Base-by-base conservation (phyloP, 2,888 invertebrate genomes). In the Drosophila engyochracea region DNA sequence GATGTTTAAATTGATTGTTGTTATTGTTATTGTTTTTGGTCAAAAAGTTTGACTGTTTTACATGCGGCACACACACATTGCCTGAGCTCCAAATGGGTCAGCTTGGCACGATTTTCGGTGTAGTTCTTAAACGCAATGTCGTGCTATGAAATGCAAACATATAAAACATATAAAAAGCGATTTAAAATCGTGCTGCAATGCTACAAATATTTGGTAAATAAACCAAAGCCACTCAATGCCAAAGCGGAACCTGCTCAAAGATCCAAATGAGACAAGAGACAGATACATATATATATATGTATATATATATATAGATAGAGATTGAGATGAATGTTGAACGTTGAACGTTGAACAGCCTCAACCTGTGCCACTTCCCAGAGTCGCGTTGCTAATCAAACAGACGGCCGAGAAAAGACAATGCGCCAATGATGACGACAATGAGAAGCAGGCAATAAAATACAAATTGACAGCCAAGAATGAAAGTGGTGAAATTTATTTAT, bases 381-480 rank as follows among this genome's bases (percentile, higher is more conserved):
- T 53, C 53, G 69, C 75, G 57, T 75, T 65, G 69, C 76, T 76
- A 76, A 77, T 77, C 76, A 77, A 77, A 76, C 70, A 76, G 59
- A 67, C 63, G 53, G 58, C 61, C 60, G 64, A 53, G 59, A 59
- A 61, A 74, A 70, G 70, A 70, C 74, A 70, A 78, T 72, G 72
- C 39, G 53, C 57, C 65, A 65, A 81, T 66, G 80, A 80, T 78
- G 80, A 74, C 70, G 79, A 71, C 82, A 78, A 80, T 70, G 76
- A 70, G 76, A 79, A 79, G 75, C 68, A 39, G 73, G 80, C 83
- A 80, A 82, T 82, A 83, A 83, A 82, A 81, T 70, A 85, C 77
- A 85, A 83, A 85, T 82, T 79, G 85, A 83, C 82, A 82, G 82
- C 74, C 82, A 82, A 84, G 83, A 84, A 84, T 84, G 85, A 84